Evolutionary conservation across 37 sponge, comb jelly and placozoan species (phyloP).

Genomic region (Ephydatia muelleri): DNA sequence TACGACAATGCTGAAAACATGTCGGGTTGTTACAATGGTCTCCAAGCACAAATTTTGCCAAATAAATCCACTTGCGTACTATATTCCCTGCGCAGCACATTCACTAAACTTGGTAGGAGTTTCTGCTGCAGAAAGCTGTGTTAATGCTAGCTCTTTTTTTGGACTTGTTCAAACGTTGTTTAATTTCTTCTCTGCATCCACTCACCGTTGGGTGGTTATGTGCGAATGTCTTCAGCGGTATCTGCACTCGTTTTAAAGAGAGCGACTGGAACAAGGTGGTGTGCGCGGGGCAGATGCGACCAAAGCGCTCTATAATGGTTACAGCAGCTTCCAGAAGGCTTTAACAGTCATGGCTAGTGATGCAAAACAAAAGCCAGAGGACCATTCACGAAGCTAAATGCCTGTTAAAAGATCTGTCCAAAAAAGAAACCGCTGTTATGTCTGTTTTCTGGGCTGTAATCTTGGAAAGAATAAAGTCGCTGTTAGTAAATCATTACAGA

Average conservation of each 20-base stretch:
- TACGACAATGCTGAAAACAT: constrained; percentile 42
- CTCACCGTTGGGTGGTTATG: constrained; percentile 25
- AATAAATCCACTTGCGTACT: constrained; percentile 28
- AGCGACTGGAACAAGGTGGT: constrained; percentile 34
- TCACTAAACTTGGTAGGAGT: constrained; percentile 31
- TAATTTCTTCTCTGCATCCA: too few relatives aligned
- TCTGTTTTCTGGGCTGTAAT: constrained; percentile 28
- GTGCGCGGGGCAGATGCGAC: constrained; percentile 35
- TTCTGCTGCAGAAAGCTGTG: constrained; percentile 30
- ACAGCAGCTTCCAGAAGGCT: constrained; percentile 19
- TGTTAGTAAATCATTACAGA: constrained; percentile 14
- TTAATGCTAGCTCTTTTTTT: constrained; percentile 16
- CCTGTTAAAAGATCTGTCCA: constrained; percentile 12
- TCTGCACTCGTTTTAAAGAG: constrained; percentile 21
- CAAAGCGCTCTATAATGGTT: constrained; percentile 25
- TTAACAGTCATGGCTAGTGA: constrained; percentile 18
- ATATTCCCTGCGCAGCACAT: constrained; percentile 39
- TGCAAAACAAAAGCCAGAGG: constrained; percentile 29
- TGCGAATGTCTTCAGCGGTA: constrained; percentile 12
- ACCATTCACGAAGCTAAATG: constrained; percentile 15
- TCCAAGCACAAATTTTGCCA: constrained; percentile 32
- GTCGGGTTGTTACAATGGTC: constrained; percentile 26
- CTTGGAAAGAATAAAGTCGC: constrained; percentile 21
- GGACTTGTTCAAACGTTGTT: too few relatives aligned
- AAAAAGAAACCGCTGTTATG: constrained; percentile 12